Conservation (phyloP, 2,113 vertebrate genomes). For the Paramisgurnus dabryanus region DNA sequence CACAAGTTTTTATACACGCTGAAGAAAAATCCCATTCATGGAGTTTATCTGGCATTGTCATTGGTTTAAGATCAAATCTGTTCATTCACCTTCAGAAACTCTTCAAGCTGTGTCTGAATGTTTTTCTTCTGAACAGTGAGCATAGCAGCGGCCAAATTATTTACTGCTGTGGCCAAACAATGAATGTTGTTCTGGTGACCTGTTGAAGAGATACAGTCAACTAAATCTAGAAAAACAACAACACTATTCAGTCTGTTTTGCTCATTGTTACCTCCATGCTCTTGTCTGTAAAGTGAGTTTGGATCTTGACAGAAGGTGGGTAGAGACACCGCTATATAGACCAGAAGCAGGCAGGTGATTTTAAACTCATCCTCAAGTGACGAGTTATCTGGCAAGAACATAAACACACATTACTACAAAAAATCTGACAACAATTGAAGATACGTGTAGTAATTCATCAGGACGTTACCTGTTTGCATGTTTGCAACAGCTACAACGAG, state of each 20-base stretch:
- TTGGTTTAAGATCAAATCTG: background rate
- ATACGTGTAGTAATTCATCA: background rate
- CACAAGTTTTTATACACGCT: background rate
- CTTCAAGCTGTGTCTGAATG: constrained; percentile 88
- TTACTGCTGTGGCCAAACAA: constrained; percentile 86
- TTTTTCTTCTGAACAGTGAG: constrained; percentile 87
- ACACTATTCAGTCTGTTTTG: background rate
- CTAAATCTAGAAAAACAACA: background rate
- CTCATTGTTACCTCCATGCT: constrained; percentile 78
- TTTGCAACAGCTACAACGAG: constrained; percentile 80
- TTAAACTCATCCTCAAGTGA: constrained; percentile 90
- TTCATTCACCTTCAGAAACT: constrained; percentile 83
- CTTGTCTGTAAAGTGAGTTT: constrained; percentile 79
- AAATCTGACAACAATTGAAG: background rate
- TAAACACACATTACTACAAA: background rate
- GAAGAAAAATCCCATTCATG: no score
- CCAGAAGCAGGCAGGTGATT: constrained; percentile 83
- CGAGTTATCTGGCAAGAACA: constrained; percentile 71
- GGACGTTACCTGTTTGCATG: constrained; percentile 79
- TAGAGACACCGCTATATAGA: constrained; percentile 86
- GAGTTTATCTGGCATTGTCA: background rate
- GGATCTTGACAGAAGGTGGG: constrained; percentile 81
- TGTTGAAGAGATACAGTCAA: constrained; percentile 53
- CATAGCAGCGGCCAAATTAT: constrained; percentile 87
- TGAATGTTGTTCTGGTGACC: constrained; percentile 92